Conservation (phyloP, 2,113 vertebrate genomes). For the Lampris megalopsis region DNA sequence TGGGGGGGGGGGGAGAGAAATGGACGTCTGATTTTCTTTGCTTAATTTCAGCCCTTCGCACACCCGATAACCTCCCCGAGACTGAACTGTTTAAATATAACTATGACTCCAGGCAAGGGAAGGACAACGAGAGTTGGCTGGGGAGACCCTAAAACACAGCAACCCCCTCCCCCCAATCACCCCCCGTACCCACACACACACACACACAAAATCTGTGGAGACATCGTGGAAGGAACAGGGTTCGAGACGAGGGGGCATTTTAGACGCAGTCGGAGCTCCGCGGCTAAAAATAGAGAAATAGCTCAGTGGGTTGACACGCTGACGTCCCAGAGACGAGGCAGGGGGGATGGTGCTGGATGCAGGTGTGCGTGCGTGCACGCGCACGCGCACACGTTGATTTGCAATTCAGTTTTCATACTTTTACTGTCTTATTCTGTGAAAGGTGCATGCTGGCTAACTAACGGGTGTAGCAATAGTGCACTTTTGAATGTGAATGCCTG, state of each 20-base stretch:
- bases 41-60: too few species aligned
- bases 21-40: too few species aligned
- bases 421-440: too few species aligned
- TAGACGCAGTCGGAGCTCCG: conserved; percentile 40
- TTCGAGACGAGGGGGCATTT: conserved; percentile 51
- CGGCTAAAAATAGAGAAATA: conserved; percentile 72
- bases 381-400: neutral
- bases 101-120: conserved; percentile 6
- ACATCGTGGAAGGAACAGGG: conserved; percentile 59
- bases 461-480: too few species aligned
- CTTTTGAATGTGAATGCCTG: too few species aligned
- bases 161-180: conserved; percentile 7
- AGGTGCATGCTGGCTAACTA: too few species aligned
- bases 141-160: conserved; percentile 36
- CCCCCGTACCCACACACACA: neutral
- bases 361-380: conserved; percentile 27
- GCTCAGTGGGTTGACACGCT: conserved; percentile 43
- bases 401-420: neutral
- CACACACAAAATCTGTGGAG: conserved; percentile 23
- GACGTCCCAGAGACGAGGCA: conserved; percentile 39
- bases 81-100: conserved; percentile 1
- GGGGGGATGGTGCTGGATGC: conserved; percentile 23
- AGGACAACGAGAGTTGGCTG: conserved; percentile 15
- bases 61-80: too few species aligned
- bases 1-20: too few species aligned